Conservation (phyloP, 2,113 vertebrate species). For the Corvus moneduloides region DNA sequence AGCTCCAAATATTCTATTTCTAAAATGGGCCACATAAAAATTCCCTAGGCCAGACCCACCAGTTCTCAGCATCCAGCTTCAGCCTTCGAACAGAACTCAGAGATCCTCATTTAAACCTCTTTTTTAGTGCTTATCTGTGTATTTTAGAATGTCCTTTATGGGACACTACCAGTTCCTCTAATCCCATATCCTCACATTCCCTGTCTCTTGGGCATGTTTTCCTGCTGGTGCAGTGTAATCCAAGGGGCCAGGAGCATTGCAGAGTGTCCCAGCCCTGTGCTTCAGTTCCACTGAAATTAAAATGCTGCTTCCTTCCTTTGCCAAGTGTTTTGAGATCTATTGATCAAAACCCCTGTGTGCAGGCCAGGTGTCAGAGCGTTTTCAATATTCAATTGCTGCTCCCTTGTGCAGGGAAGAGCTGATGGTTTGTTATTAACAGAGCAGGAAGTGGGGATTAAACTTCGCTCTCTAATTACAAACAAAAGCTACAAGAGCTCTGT, state of each 20-base stretch:
- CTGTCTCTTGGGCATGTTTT: background rate
- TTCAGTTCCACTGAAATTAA: background rate
- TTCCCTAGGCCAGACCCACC: background rate
- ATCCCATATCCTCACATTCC: background rate
- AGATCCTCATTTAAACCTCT: background rate
- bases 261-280: background rate
- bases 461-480: constrained; percentile 44
- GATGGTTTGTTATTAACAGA: background rate
- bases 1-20: background rate
- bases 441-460: constrained; percentile 41
- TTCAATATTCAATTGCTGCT: background rate
- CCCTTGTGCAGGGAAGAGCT: background rate
- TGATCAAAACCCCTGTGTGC: background rate
- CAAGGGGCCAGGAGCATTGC: background rate
- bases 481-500: constrained; percentile 17
- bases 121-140: background rate
- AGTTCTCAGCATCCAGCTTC: background rate
- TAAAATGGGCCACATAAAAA: background rate
- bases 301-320: background rate
- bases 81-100: background rate
- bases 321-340: background rate
- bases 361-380: background rate
- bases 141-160: background rate
- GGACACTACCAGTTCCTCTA: background rate
- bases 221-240: background rate